A percentile compares a stretch with the other conserved stretches of the same genome.
Evolutionary conservation across 1,140 invertebrate species (phyloP).

Genomic region (Drosophila kurseongensis): DNA sequence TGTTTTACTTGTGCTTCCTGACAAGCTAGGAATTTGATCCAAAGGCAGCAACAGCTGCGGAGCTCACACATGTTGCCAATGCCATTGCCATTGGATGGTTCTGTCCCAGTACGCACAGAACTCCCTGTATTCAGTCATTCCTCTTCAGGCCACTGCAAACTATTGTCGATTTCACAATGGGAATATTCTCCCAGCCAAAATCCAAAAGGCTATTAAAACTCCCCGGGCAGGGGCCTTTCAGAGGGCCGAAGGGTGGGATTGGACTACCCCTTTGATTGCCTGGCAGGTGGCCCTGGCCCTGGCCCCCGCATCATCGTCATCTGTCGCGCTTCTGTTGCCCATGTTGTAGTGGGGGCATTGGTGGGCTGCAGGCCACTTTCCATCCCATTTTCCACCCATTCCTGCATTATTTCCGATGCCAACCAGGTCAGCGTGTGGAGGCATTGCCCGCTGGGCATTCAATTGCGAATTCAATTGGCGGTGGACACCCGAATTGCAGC

Average conservation of each 20-base stretch:
- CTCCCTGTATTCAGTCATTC: conserved; percentile 14
- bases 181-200: conserved; percentile 18
- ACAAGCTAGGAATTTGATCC: conserved; percentile 3
- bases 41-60: conserved; percentile 20
- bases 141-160: conserved; percentile 18
- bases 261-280: conserved; percentile 20
- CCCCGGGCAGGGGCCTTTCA: background rate
- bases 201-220: conserved; percentile 51
- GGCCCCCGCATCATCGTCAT: conserved; percentile 27
- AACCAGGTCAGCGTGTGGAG: conserved; percentile 29
- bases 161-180: conserved; percentile 32
- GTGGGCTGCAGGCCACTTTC: conserved; percentile 22
- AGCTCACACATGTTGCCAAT: conserved; percentile 11
- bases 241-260: background rate
- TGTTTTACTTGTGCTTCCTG: background rate
- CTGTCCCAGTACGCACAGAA: background rate
- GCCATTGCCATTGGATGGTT: background rate
- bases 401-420: conserved; percentile 29
- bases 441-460: conserved; percentile 50
- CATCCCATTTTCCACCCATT: conserved; percentile 9
- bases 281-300: conserved; percentile 51
- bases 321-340: conserved; percentile 45
- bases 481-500: conserved; percentile 55
- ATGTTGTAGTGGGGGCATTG: conserved; percentile 17
- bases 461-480: conserved; percentile 70